Base-by-base conservation (phyloP, 1,140 invertebrate genomes). In the Neelides sp. region DNA sequence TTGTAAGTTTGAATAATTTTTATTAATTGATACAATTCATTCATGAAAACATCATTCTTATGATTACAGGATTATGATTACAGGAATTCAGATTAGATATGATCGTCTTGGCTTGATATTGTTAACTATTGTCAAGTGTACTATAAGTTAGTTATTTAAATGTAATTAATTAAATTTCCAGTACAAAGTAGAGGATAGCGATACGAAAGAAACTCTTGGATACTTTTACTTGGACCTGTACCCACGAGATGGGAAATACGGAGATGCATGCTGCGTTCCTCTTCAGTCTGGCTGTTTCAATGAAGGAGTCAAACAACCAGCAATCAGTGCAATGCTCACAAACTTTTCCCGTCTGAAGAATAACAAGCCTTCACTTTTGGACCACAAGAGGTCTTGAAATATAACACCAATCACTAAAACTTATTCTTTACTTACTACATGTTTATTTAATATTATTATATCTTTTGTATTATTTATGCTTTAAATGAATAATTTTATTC, bases 181-280 rank as follows among this genome's bases (percentile, higher is more conserved):
- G 72, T 74, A 68, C 57, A 65, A 64, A 61, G 72, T 74, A 3
- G 63, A 58, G 27, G 73, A 75, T 57, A 51, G 58, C 2, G 58
- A 59, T 12, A 62, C 62, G 3, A 48, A 51, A n/a, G 54, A 67
- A 12, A 57, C 73, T 7, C 32, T 75, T 19, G 74, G 74, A 4
- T 75, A 74, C 58, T 74, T 76, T 59, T 75, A 69, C 54, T 59
- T 75, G 23, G 74, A 76, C 57, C 60, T 76, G 4, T 70, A 67
- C 59, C 74, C 74, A 1, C 61, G 74, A 28, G 69, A 73, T 50
- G 73, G 73, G 34, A 76, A 76, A 64, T 75, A 71, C 64, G 70
- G 69, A 17, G 54, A 58, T 37, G 52, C 42, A 24, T 47, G 42
- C 36, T 51, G 64, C 26, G 50, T 54, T 7, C 40, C 43, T 37